Evolutionary conservation across 2,113 vertebrate genomes (phyloP), one percentile per base, ranked within the genome.

Genomic region (Hydrolagus affinis): DNA sequence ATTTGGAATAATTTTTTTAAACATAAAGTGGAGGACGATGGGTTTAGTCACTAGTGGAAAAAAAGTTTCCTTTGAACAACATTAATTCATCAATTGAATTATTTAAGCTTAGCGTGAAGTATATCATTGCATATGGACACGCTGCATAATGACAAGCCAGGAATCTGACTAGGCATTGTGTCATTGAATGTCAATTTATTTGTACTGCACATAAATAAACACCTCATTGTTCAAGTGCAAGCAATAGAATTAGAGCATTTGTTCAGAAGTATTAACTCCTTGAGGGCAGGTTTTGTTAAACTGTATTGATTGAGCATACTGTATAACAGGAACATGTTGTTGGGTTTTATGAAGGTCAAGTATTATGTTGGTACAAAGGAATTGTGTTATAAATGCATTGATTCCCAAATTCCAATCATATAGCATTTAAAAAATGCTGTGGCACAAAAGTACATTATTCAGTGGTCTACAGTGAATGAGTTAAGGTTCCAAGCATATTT

Each of bases 141-240:
- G 23, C 62, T 62, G 62, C 64, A 66, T 25, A 80, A 30, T 62
- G 15, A 83, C 62, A 75, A 56, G 17, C 32, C 25, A 68, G 28
- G 78, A 66, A 28, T 83, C 9, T 68, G 78, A 66, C 62, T 66
- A 8, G 15, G 9, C 23, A 25, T 83, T 83, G 64, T 83, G 32
- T 83, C 62, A 83, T 83, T 83, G 78, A 83, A 83, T 83, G 28
- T 83, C 78, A 83, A 10, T 62, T 66, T 83, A 83, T 83, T 80
- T 83, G 78, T 25, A 19, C 19, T 83, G 19, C 62, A 83, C 25
- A 83, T 68, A 62, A 68, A 30, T 23, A 66, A 83, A 66, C 62
- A 83, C 62, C 25, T 83, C 62, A 83, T 30, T 19, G 17, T 66
- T 8, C 4, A 68, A 32, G 28, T 3, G 14, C 9, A 32, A 68